Percentiles rank a stretch among this genome's conserved stretches.
Conservation (phyloP, 2,888 invertebrate genomes). For the Entomobrya proxima region DNA sequence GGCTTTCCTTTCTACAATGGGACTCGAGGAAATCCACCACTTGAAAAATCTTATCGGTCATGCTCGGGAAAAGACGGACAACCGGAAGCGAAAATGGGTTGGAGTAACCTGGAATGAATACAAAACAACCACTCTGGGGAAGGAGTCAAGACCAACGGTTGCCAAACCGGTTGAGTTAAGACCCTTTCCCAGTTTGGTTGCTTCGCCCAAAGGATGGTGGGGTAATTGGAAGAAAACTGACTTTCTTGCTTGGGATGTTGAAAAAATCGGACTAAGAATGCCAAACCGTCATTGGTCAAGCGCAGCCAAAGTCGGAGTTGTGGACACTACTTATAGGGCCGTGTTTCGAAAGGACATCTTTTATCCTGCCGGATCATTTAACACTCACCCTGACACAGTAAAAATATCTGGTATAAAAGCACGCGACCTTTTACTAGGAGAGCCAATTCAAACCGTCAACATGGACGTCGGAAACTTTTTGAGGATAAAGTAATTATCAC, state of each 20-base stretch:
- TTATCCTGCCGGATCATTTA: neutral
- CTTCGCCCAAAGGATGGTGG: constrained; percentile 17
- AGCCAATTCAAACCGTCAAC: too few relatives aligned
- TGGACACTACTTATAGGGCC: neutral
- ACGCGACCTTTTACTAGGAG: neutral
- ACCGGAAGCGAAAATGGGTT: constrained; percentile 7
- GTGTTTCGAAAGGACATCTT: neutral
- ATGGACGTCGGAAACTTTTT: too few relatives aligned
- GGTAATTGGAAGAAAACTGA: neutral
- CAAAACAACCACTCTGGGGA: neutral
- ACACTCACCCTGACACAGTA: too few relatives aligned
- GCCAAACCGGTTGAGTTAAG: neutral
- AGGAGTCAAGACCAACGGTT: neutral
- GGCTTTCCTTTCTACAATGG: neutral
- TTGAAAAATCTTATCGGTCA: constrained; percentile 13
- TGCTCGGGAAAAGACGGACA: neutral
- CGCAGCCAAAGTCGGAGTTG: constrained; percentile 6
- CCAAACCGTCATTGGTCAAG: neutral
- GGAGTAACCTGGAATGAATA: neutral
- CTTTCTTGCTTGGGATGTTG: neutral
- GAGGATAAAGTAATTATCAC: constrained; percentile 30
- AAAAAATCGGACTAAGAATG: neutral
- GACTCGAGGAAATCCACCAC: neutral
- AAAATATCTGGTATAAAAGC: neutral
- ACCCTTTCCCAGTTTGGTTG: too few relatives aligned